Evolutionary conservation across 2,888 invertebrate genomes (phyloP), one percentile per base, ranked within the genome.

Genomic region (Diaperis boleti): DNA sequence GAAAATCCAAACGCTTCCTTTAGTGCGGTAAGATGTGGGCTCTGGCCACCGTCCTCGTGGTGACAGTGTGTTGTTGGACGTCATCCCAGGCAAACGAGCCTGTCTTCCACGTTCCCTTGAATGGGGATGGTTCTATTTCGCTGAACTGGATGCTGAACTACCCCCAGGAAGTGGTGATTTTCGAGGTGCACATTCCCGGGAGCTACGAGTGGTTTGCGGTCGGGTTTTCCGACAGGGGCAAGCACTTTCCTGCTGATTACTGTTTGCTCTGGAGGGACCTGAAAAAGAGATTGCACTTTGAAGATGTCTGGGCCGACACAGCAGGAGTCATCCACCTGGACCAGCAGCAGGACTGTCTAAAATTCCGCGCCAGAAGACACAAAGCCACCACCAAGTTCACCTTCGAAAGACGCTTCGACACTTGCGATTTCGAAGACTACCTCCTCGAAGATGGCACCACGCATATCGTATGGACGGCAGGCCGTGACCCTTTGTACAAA

Each of bases 391-490:
- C 87, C 6, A 88, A 89, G 54, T 88, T 94, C 75, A 87, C 89
- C 1, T 96, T 92, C 76, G 85, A 88, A 22, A 85, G 95, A 54
- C 87, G 87, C 76, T 93, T 95, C 73, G 94, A 95, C 76, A 95
- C 95, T 1, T 96, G 96, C 74, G 94, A 95, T 77, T 82, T 84
- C 10, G 81, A 84, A 52, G 90, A 92, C 78, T 93, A 93, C 75
- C 76, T 90, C 10, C 89, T 93, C 67, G 90, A 92, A 85, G 92
- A 93, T 78, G 96, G 94, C 15, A 96, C 96, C 18, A 92, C 93
- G 62, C 95, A 95, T 78, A 81, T 96, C 2, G 87, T 95, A 1
- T 96, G 95, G 94, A 88, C 92, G 0, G 86, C 87, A 68, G 95
- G 95, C 0, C 81, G 82, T n/a, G 92, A 92, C 59, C 90, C 89